phyloP scores from a whole-genome alignment of 35 echinoderm and acorn worm genomes.

The Heliocidaris tuberculata region DNA sequence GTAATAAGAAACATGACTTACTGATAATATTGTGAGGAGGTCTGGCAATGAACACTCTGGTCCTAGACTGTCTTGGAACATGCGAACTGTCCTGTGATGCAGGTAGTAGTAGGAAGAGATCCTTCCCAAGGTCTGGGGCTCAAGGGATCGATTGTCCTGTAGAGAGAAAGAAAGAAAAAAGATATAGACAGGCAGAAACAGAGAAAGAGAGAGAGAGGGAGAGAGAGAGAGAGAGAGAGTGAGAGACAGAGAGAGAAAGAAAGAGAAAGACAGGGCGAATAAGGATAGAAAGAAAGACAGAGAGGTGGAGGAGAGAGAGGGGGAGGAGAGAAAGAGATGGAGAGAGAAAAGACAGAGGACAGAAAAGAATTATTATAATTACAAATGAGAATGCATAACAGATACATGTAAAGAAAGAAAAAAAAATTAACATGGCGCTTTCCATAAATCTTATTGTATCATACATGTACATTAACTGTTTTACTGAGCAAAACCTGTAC shows the following conservation, averaged over 20 bases:
- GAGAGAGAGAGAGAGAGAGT: background rate
- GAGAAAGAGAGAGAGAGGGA: background rate
- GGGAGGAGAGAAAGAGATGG: background rate
- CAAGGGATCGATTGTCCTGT: constrained; percentile 80
- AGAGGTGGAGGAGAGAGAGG: background rate
- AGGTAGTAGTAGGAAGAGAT: constrained; percentile 96
- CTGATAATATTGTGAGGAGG: constrained; percentile 81
- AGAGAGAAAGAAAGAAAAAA: background rate
- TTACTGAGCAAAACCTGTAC: too few relatives aligned
- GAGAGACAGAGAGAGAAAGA: background rate
- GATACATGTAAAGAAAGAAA: too few relatives aligned
- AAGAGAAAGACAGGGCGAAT: background rate
- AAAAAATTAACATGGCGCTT: too few relatives aligned
- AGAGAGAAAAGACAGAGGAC: background rate
- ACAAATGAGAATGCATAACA: too few relatives aligned
- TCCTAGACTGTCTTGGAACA: constrained; percentile 82
- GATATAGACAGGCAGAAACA: background rate
- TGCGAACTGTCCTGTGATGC: constrained; percentile 78
- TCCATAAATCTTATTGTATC: too few relatives aligned
- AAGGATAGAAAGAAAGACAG: background rate
- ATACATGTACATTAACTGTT: too few relatives aligned
- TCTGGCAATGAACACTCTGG: constrained; percentile 64
- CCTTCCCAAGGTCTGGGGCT: constrained; percentile 79
- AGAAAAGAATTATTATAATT: background rate
- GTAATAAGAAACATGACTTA: constrained; percentile 44